A percentile compares a stretch with the other conserved stretches of the same genome.
Conservation (phyloP, 2,113 vertebrate genomes). For the Bettongia penicillata region DNA sequence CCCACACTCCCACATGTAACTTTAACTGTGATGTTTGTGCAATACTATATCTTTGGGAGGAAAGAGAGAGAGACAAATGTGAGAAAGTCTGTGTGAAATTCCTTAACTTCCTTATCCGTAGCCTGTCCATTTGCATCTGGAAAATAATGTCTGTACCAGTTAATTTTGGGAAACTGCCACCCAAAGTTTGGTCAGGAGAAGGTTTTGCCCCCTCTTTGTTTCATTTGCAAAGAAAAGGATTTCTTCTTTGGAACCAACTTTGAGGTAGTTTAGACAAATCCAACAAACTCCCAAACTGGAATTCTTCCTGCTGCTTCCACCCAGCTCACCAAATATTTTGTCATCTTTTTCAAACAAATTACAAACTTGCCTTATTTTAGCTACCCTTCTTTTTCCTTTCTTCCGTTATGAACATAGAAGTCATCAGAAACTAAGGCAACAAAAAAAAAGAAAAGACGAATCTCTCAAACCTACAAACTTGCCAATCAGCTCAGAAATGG, state of each 20-base stretch:
- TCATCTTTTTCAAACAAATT: background rate
- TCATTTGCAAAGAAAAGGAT: background rate
- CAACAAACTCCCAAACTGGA: background rate
- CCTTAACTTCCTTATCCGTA: background rate
- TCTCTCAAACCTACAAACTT: background rate
- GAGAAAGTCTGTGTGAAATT: background rate
- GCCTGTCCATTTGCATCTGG: background rate
- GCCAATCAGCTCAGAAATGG: background rate
- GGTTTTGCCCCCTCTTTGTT: background rate
- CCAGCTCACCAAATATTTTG: background rate
- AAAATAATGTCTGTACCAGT: background rate
- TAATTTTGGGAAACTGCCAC: background rate
- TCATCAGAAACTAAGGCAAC: background rate
- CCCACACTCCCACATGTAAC: conserved; percentile 46
- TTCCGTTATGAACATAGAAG: background rate
- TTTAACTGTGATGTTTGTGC: conserved; percentile 21
- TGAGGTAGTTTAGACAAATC: background rate
- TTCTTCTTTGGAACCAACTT: background rate
- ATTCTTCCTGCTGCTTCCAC: background rate
- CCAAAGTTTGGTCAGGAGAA: background rate
- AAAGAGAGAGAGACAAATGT: background rate
- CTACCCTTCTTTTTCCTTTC: background rate
- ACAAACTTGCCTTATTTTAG: background rate
- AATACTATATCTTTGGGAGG: background rate
- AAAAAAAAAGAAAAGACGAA: background rate